phyloP scores from a whole-genome alignment of 2,113 vertebrate genomes.

The Brachirus orientalis region DNA sequence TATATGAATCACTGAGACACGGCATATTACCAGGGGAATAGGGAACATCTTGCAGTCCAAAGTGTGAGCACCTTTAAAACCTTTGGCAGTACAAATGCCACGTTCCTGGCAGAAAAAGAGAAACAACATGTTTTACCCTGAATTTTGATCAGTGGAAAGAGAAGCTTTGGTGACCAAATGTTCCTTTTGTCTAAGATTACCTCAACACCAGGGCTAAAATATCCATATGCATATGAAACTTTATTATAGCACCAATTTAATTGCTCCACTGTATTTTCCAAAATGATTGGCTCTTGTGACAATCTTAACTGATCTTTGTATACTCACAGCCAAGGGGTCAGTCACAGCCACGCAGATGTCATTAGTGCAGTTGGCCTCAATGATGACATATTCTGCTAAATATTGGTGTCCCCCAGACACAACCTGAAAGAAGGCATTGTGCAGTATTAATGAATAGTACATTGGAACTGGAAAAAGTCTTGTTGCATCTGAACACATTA shows the following conservation, averaged over 20 bases:
- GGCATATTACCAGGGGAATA: constrained; percentile 52
- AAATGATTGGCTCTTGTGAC: too few species aligned
- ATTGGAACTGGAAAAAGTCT: background rate
- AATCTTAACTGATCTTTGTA: background rate
- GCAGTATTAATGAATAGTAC: background rate
- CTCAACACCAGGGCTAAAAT: background rate
- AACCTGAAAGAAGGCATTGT: constrained; percentile 61
- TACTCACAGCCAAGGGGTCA: constrained; percentile 74
- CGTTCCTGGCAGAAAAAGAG: constrained; percentile 52
- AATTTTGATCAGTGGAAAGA: background rate
- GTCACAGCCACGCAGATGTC: constrained; percentile 59
- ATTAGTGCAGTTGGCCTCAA: constrained; percentile 77
- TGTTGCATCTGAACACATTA: background rate
- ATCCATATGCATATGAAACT: too few species aligned
- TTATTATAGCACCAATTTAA: too few species aligned
- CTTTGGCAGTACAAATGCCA: constrained; percentile 73
- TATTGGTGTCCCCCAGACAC: constrained; percentile 49
- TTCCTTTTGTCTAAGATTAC: too few species aligned
- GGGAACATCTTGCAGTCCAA: constrained; percentile 75
- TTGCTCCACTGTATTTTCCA: too few species aligned
- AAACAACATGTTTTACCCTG: background rate
- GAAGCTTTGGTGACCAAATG: too few species aligned
- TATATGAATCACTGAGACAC: background rate
- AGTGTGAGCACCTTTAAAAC: background rate
- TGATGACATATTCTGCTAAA: constrained; percentile 72